Evolutionary conservation across 2,797 vertebrate genomes (phyloP).

Genomic region (Dendrocincla fuliginosa): DNA sequence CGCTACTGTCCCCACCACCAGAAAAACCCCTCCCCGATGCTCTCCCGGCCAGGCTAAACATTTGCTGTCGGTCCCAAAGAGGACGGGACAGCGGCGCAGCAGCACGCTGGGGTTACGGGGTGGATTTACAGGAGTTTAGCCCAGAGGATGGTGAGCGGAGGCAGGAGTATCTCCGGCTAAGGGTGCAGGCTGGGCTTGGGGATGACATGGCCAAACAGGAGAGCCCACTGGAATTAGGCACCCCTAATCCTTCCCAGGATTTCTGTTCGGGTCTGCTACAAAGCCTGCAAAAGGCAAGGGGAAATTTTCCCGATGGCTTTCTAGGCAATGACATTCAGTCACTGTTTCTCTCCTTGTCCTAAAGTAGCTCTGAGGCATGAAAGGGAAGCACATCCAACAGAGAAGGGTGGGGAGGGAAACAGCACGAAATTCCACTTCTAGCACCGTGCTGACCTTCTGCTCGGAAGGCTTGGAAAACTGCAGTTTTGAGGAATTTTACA

Average conservation of each 20-base stretch:
- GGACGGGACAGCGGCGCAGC: background rate
- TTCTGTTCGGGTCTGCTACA: background rate
- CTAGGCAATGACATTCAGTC: accelerated
- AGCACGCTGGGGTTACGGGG: background rate
- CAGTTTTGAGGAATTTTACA: background rate
- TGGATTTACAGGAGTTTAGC: background rate
- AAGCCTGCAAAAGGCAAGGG: background rate
- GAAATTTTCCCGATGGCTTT: background rate
- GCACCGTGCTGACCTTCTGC: background rate
- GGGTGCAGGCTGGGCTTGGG: background rate
- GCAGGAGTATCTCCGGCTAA: background rate
- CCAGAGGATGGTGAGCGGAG: background rate
- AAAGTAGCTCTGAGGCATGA: background rate
- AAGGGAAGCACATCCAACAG: background rate
- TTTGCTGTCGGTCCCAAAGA: background rate
- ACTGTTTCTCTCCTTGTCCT: background rate
- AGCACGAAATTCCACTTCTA: background rate
- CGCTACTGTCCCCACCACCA: background rate
- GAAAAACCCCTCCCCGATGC: background rate
- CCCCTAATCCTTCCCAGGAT: background rate
- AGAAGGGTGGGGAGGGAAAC: background rate
- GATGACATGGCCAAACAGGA: background rate
- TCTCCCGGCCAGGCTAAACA: background rate
- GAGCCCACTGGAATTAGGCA: background rate
- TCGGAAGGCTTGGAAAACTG: background rate